Evolutionary conservation across 2,888 invertebrate genomes (phyloP), one percentile per base, ranked within the genome.

Genomic region (Stenurella melanura): DNA sequence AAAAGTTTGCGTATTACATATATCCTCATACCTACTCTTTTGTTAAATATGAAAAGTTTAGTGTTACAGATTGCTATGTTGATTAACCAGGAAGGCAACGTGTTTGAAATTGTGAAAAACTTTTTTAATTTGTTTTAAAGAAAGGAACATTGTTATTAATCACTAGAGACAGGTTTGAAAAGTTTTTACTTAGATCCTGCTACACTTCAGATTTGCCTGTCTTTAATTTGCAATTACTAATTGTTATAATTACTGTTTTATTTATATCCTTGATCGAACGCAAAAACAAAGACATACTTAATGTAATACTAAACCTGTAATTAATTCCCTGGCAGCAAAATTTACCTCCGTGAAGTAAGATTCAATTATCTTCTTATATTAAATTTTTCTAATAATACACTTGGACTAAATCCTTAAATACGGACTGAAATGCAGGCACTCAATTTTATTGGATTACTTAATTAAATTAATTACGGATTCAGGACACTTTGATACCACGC

Each of bases 401-500:
- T 19, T 50, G 54, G 12, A 50, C 19, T 50, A 17, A 15, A 42
- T 19, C 38, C 30, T 19, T 34, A 69, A 60, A 57, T 60, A 63
- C 18, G 19, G 26, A 19, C 18, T 10, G 60, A 61, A 72, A 54
- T 54, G 63, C 30, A 21, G 54, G 21, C 58, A 70, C 70, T 54
- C 63, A 50, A 42, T 83, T 84, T 85, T 84, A 85, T 85, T 85
- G 83, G 85, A 85, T 85, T 85, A 84, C 82, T 77, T 82, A 83
- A 85, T 85, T 83, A 81, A 83, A 85, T 85, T 83, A 83, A 84
- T 85, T 85, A 82, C 79, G 84, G 81, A 85, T 84, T 83, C 80
- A 84, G 84, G 84, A 73, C 84, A 84, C 80, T 83, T 83, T 79
- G 83, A 82, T 80, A 78, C 78, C 80, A 78, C 76, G 81, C 81